phyloP scores from a whole-genome alignment of 1,140 invertebrate genomes.

The Eumaeus atala region DNA sequence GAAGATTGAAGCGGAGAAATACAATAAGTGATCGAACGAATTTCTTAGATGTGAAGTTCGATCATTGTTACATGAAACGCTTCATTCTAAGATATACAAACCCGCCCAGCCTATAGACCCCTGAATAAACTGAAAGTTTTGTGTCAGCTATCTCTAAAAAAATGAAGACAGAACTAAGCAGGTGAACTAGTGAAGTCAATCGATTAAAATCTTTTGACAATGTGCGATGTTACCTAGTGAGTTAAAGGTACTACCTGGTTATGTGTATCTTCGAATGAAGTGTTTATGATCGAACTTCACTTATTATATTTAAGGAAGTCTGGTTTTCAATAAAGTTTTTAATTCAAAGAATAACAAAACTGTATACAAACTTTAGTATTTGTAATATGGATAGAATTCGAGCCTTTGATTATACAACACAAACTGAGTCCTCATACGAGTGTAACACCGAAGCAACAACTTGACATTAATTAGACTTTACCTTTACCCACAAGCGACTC shows the following conservation, averaged over 20 bases:
- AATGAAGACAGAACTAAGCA: not conserved
- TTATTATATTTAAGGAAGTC: too few species aligned
- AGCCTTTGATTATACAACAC: too few species aligned
- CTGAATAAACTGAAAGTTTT: not conserved
- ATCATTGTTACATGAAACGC: slow-evolving; percentile 3
- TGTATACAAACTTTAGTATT: too few species aligned
- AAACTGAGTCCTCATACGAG: too few species aligned
- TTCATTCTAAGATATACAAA: not conserved
- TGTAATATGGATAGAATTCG: too few species aligned
- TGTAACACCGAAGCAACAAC: too few species aligned
- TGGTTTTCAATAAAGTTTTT: too few species aligned
- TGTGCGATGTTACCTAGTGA: too few species aligned
- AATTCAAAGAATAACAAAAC: too few species aligned
- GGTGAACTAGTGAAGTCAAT: not conserved
- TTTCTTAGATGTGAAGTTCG: slow-evolving; percentile 13
- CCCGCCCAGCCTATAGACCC: not conserved
- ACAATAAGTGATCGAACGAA: slow-evolving; percentile 18
- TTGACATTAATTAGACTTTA: too few species aligned
- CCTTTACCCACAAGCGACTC: too few species aligned
- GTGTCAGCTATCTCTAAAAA: slow-evolving; percentile 1
- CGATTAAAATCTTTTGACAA: not conserved
- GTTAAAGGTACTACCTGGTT: not conserved
- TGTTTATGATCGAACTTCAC: too few species aligned
- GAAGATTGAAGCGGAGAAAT: slow-evolving; percentile 17
- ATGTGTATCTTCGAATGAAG: slow-evolving; percentile 14